Evolutionary conservation across 2,888 invertebrate genomes (phyloP).

Genomic region (Tricholauxania praeusta): DNA sequence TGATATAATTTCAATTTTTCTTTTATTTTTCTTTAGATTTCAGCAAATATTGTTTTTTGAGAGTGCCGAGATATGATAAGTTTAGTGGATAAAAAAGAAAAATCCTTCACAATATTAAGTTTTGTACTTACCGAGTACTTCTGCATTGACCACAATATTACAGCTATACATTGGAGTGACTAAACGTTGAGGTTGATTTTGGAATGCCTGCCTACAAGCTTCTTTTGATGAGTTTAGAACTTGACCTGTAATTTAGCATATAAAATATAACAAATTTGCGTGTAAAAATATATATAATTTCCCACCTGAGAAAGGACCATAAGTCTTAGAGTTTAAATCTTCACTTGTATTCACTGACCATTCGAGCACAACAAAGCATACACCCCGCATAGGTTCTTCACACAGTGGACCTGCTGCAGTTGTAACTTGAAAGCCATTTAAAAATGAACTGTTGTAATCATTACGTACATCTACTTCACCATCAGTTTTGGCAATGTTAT

Average conservation of each 20-base stretch:
- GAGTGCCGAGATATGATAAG: too few relatives aligned
- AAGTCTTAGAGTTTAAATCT: slow-evolving; percentile 62
- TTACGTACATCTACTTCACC: slow-evolving; percentile 70
- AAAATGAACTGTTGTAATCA: slow-evolving; percentile 81
- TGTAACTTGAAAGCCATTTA: slow-evolving; percentile 89
- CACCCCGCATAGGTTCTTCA: slow-evolving; percentile 97
- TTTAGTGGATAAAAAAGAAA: slow-evolving; percentile 44
- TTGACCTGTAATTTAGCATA: slow-evolving; percentile 74
- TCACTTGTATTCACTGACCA: slow-evolving; percentile 75
- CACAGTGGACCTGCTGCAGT: slow-evolving; percentile 93
- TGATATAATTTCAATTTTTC: too few relatives aligned
- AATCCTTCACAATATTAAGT: slow-evolving; percentile 3
- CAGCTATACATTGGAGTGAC: slow-evolving; percentile 95
- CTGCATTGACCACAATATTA: slow-evolving; percentile 85
- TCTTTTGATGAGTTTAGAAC: slow-evolving; percentile 92
- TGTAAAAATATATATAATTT: not conserved
- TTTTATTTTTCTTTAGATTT: too few relatives aligned
- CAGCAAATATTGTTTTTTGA: too few relatives aligned
- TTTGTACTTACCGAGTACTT: slow-evolving; percentile 83
- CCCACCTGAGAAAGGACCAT: slow-evolving; percentile 71
- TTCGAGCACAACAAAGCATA: slow-evolving; percentile 89
- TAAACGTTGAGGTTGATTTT: slow-evolving; percentile 88
- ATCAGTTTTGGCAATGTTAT: slow-evolving; percentile 45
- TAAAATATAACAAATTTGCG: not conserved
- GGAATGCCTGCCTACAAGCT: slow-evolving; percentile 88